These are phyloP conservation scores for Picathartes gymnocephalus DNA, from an alignment of 2,113 vertebrate genomes.

Conservation along the genomic window DNA sequence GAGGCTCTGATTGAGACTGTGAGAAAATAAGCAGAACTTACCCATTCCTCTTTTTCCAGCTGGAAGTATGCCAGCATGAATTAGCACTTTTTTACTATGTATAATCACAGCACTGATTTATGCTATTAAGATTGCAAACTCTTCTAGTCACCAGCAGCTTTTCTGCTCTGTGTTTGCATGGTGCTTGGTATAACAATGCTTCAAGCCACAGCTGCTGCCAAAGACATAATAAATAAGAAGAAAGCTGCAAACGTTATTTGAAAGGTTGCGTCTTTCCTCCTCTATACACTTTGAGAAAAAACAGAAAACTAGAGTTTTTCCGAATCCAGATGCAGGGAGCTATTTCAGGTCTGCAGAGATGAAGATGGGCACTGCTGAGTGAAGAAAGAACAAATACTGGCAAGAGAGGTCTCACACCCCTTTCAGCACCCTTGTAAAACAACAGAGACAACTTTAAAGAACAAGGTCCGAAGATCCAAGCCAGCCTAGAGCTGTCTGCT, in stretches of 20 bases:
- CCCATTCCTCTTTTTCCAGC: background rate
- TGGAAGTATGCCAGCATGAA: background rate
- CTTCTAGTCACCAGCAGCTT: background rate
- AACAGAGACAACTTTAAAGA: background rate
- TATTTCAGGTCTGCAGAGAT: background rate
- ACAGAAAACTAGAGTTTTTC: background rate
- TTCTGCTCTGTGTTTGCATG: conserved; percentile 1
- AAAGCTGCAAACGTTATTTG: background rate
- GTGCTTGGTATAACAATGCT: background rate
- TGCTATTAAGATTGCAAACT: background rate
- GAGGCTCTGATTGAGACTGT: background rate
- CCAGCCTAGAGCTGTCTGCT: background rate
- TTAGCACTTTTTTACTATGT: background rate
- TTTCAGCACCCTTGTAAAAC: background rate
- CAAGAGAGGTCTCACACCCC: background rate
- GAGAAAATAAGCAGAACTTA: background rate
- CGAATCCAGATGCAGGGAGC: background rate
- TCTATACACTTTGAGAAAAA: background rate
- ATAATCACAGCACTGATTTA: background rate
- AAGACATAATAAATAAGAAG: conserved; percentile 6
- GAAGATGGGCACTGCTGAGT: background rate
- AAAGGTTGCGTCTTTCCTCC: background rate
- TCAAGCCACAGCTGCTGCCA: background rate
- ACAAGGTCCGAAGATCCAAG: background rate
- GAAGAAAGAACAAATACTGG: background rate